A percentile compares a stretch with the other conserved stretches of the same genome.
These are phyloP conservation scores for Leptinotarsa tumamoca DNA, from an alignment of 2,888 invertebrate genomes.

Conservation along the genomic window DNA sequence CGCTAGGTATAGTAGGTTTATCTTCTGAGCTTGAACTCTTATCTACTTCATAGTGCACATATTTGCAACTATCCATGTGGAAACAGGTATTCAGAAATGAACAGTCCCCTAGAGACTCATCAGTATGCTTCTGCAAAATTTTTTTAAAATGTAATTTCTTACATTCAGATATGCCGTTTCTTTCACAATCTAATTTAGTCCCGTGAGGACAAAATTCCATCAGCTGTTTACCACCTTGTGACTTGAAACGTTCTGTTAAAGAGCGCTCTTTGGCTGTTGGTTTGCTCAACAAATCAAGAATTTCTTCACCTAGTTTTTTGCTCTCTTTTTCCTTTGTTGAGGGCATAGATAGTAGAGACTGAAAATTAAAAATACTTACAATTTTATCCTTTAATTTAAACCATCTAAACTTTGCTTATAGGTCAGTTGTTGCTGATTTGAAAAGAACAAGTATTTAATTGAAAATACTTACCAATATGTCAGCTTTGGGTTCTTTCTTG, in stretches of 20 bases:
- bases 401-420: no score
- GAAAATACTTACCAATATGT: conserved; percentile 74
- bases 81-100: conserved; percentile 98
- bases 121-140: conserved; percentile 95
- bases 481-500: conserved; percentile 69
- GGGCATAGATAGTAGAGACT: conserved; percentile 90
- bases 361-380: conserved; percentile 56
- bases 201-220: conserved; percentile 98
- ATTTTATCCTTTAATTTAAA: background rate
- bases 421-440: background rate
- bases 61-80: conserved; percentile 99
- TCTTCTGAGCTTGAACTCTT: conserved; percentile 71
- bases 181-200: conserved; percentile 88
- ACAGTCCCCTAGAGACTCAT: conserved; percentile 81
- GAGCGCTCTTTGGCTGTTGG: conserved; percentile 97
- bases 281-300: conserved; percentile 90
- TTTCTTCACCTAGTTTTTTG: conserved; percentile 96
- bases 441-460: conserved; percentile 21
- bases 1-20: conserved; percentile 55
- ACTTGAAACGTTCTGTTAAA: conserved; percentile 94
- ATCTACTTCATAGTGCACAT: conserved; percentile 98
- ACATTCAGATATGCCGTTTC: conserved; percentile 74
- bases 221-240: conserved; percentile 92
- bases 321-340: conserved; percentile 96
- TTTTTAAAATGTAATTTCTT: conserved; percentile 95